Base-by-base conservation (phyloP, 2,113 vertebrate species). In the Cochlearius cochlearius region DNA sequence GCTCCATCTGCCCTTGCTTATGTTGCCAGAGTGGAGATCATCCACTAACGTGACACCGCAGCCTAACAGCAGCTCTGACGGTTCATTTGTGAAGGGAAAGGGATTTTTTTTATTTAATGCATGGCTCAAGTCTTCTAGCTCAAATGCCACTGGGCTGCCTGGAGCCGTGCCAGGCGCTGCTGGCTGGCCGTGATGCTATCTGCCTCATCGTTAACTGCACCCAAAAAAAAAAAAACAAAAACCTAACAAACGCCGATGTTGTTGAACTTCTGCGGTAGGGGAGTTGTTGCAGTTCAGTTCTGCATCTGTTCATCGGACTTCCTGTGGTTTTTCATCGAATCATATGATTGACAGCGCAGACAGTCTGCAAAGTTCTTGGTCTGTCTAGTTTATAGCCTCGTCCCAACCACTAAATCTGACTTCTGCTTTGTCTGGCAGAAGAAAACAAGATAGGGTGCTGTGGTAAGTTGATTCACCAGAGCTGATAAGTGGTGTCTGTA, bases 251-350 rank as follows among this genome's bases (percentile, higher is more conserved):
- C 45, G 66, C 56, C 0, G 2, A 3, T 95, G 82, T 94, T 81
- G 73, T 95, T 95, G 96, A 97, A 84, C 92, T 90, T 92, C 30
- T 93, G 94, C 19, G 91, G 94, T 94, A 52, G 92, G 50, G 92
- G 96, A 94, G 85, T 96, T 91, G 77, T 47, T 86, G 73, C 97
- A 92, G 83, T 90, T 92, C 58, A 92, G 83, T 91, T 93, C 96
- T 97, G 63, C 86, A 91, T 98, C 98, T 97, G 98, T 96, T 98
- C 88, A 27, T 95, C 78, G 59, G 96, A 94, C 97, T 98, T 98
- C 98, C 98, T 97, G 98, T 98, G 98, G 98, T 97, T 98, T 97
- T 97, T 96, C 96, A 95, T 96, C 90, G 45, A 97, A 96, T 97
- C 97, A 85, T 71, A 72, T 97, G 97, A 97, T 92, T 95, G 97